phyloP scores from a whole-genome alignment of 2,888 invertebrate species.

The Seladonia tumulorum region DNA sequence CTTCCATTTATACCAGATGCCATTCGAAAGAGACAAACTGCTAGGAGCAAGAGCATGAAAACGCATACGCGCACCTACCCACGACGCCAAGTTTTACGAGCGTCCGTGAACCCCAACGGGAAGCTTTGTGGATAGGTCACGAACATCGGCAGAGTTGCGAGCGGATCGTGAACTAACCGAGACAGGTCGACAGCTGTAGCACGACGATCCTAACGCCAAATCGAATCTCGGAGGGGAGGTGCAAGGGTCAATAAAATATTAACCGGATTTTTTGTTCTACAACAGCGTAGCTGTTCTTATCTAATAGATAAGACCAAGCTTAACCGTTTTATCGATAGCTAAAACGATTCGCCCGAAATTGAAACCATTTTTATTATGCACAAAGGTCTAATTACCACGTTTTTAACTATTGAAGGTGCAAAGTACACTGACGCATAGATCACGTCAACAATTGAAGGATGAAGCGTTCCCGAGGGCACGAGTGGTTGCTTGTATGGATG shows the following conservation, averaged over 20 bases:
- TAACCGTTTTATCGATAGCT: no score
- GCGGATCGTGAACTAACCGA: slow-evolving; percentile 42
- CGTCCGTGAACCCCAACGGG: slow-evolving; percentile 63
- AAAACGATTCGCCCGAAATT: no score
- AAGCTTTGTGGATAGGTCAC: slow-evolving; percentile 64
- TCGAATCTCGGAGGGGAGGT: slow-evolving; percentile 14
- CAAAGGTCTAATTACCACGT: not conserved
- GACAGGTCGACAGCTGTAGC: slow-evolving; percentile 65
- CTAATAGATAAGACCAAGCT: no score
- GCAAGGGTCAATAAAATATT: not conserved
- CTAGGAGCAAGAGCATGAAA: slow-evolving; percentile 50
- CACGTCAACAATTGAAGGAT: not conserved
- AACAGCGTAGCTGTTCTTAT: not conserved
- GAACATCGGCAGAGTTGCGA: slow-evolving; percentile 41
- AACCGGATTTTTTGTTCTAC: not conserved
- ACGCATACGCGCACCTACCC: slow-evolving; percentile 47
- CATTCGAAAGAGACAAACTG: slow-evolving; percentile 54
- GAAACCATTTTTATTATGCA: no score
- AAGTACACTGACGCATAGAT: not conserved
- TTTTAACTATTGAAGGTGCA: no score
- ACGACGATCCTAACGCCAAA: slow-evolving; percentile 48
- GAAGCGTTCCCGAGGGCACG: not conserved
- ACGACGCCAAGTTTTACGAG: slow-evolving; percentile 63
- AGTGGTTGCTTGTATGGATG: not conserved
- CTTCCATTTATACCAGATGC: slow-evolving; percentile 52